Conservation (phyloP, 1,140 invertebrate species). For the Phenacoccus solenopsis region DNA sequence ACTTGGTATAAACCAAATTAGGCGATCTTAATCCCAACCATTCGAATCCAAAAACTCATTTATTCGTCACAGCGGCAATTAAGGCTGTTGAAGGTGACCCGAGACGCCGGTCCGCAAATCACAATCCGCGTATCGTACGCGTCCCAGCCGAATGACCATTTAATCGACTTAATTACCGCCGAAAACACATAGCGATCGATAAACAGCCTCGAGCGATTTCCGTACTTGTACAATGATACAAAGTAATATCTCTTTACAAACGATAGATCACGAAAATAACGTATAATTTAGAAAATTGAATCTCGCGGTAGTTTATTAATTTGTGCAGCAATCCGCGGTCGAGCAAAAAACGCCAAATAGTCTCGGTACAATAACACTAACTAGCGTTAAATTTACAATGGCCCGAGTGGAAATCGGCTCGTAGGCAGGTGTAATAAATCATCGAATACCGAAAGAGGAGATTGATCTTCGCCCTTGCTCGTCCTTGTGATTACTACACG, state of each 20-base stretch:
- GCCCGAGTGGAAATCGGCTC: background rate
- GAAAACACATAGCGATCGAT: background rate
- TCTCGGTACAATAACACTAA: background rate
- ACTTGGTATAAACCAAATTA: no score
- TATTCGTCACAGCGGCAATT: no score
- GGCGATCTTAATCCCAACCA: no score
- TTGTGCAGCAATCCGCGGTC: background rate
- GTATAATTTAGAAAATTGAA: background rate
- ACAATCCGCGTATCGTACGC: no score
- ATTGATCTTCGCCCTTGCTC: slow-evolving; percentile 10
- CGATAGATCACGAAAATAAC: background rate
- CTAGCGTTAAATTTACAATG: background rate
- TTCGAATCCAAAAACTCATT: no score
- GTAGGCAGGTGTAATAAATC: slow-evolving; percentile 17
- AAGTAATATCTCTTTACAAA: background rate
- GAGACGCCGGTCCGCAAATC: no score
- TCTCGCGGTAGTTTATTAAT: background rate
- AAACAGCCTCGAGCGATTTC: background rate
- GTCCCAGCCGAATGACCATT: background rate
- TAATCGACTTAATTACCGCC: background rate
- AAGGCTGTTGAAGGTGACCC: no score
- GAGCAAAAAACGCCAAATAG: no score
- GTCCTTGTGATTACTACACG: slow-evolving; percentile 4
- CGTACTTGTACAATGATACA: background rate
- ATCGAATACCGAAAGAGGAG: background rate